Conservation (phyloP, 2,113 vertebrate genomes). For the Xyrauchen texanus region DNA sequence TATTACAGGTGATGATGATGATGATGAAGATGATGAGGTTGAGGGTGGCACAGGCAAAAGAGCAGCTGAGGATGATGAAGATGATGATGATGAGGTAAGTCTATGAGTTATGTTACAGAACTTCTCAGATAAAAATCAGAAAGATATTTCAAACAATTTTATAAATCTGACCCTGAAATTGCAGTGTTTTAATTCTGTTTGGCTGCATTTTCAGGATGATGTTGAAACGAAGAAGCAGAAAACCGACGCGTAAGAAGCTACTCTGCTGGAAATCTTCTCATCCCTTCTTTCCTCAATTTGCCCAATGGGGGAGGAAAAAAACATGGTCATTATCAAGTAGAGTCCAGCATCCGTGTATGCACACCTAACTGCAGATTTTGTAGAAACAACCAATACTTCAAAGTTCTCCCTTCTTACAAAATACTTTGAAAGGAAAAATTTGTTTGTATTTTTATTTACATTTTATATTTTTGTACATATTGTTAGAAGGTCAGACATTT, state of each 20-base stretch:
- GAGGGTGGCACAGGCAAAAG: constrained; percentile 82
- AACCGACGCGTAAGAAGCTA: constrained; percentile 78
- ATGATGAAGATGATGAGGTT: constrained; percentile 85
- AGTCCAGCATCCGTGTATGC: constrained; percentile 60
- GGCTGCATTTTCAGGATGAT: constrained; percentile 75
- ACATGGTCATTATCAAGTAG: constrained; percentile 74
- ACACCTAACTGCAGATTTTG: constrained; percentile 71
- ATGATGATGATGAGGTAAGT: constrained; percentile 75
- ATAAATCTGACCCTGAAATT: neutral
- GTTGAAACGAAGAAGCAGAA: constrained; percentile 92
- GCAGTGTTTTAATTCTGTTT: constrained; percentile 11
- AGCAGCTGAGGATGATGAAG: constrained; percentile 85
- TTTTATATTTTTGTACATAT: constrained; percentile 98
- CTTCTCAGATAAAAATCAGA: neutral
- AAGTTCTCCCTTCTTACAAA: constrained; percentile 85
- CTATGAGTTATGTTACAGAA: neutral
- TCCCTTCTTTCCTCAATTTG: constrained; percentile 48
- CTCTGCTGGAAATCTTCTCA: constrained; percentile 45
- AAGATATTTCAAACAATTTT: neutral
- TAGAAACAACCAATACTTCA: constrained; percentile 80
- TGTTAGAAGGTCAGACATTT: constrained; percentile 88
- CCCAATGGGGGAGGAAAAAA: constrained; percentile 56
- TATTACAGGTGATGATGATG: constrained; percentile 85
- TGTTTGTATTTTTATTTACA: constrained; percentile 98
- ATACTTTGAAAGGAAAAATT: constrained; percentile 91